Conservation (phyloP, 2,113 vertebrate genomes). For the Dromaius novaehollandiae region DNA sequence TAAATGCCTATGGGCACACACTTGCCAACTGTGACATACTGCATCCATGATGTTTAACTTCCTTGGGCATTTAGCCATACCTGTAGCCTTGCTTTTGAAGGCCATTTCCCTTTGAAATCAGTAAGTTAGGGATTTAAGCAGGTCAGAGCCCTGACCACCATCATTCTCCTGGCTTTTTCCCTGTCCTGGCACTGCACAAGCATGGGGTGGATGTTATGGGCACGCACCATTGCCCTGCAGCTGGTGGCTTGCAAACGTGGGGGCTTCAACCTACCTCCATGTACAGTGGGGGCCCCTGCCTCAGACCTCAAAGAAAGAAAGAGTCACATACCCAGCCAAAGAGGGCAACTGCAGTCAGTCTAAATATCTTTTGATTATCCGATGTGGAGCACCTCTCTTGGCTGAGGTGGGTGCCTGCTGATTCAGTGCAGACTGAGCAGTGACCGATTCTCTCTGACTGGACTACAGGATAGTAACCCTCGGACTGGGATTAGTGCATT, state of each 20-base stretch:
- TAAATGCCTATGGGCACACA: neutral
- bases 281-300: neutral
- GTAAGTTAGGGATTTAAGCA: rapidly evolving
- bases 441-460: neutral
- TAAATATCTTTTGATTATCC: neutral
- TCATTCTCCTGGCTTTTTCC: neutral
- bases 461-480: neutral
- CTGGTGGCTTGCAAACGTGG: neutral
- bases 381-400: neutral
- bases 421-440: neutral
- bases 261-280: neutral
- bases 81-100: neutral
- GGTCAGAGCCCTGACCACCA: neutral
- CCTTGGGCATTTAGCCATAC: neutral
- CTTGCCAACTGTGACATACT: neutral
- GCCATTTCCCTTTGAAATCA: neutral
- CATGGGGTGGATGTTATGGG: rapidly evolving
- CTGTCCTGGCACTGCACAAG: rapidly evolving
- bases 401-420: neutral
- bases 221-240: too few relatives aligned
- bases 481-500: neutral
- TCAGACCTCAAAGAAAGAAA: neutral
- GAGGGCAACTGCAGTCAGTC: neutral
- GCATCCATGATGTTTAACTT: neutral
- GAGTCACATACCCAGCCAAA: neutral